Base-by-base conservation (phyloP, 2,113 vertebrate species). In the Brachyistius frenatus region DNA sequence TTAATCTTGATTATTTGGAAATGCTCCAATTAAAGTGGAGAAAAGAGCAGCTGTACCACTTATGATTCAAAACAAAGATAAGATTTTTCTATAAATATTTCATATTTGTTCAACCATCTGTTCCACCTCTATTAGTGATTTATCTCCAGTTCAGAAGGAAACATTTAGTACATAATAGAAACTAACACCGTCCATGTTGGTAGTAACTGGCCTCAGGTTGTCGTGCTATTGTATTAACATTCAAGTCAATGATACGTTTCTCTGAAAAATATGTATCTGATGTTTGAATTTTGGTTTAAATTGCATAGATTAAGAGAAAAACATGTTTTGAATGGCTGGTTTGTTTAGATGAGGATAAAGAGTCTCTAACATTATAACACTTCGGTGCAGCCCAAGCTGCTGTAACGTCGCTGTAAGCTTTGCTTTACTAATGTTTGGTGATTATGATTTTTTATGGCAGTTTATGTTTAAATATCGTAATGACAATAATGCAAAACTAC, bases 41-140 rank as follows among this genome's bases (percentile, higher is more conserved):
- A 31, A 61, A 66, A 37, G n/a, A 66, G 62, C 55, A 73, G 56
- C 56, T 61, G 53, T 46, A 10, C 47, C 31, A 73, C 23, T 67
- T 33, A 36, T 61, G 10, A 60, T 14, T 66, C 13, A 62, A 68
- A 74, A 67, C 14, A 32, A 54, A 55, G 30, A 5, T 7, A 8
- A 62, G 41, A 3, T 39, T 36, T 55, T 31, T 16, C 35, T 50
- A 57, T 8, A 35, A 44, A 1, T 0, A 7, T 52, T 58, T 53
- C 11, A 53, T 58, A 53, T 60, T 39, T 23, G 52, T 70, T 65
- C 37, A 60, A 32, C 61, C 46, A 31, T 75, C 50, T 75, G 54
- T 8, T 5, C 33, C 31, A 10, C 2, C 13, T 9, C 39, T 23
- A 30, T 36, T 23, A 32, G 53, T 13, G 10, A 50, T 46, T 37